Conservation (phyloP, 1,140 invertebrate species). For the Contarinia nasturtii region DNA sequence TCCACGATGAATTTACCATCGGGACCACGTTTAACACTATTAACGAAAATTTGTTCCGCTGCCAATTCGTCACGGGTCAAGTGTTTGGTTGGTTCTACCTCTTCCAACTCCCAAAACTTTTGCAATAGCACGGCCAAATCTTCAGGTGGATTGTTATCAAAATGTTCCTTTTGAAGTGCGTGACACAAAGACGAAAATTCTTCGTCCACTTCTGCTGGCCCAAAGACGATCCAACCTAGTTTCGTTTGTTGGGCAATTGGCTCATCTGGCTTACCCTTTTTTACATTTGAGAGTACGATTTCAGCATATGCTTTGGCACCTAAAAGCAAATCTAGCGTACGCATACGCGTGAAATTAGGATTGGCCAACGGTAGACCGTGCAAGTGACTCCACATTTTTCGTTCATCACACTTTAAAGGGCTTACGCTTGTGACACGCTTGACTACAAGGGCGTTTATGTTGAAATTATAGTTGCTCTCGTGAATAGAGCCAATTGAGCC, state of each 20-base stretch:
- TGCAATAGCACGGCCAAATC: too few species aligned
- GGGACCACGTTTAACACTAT: too few species aligned
- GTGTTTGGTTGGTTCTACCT: too few species aligned
- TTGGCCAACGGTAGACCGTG: slow-evolving; percentile 8
- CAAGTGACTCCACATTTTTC: slow-evolving; percentile 4
- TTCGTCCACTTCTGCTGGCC: slow-evolving; percentile 4
- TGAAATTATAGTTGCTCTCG: neutral
- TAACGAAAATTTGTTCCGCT: too few species aligned
- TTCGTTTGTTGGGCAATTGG: slow-evolving; percentile 13
- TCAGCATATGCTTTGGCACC: slow-evolving; percentile 7
- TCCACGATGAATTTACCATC: too few species aligned
- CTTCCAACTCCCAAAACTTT: too few species aligned
- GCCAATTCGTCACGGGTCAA: too few species aligned
- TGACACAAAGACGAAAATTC: neutral
- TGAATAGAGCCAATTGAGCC: neutral
- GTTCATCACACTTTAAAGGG: neutral
- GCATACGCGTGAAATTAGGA: slow-evolving; percentile 6
- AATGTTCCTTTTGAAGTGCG: too few species aligned
- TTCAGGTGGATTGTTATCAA: too few species aligned
- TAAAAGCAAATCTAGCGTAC: slow-evolving; percentile 8
- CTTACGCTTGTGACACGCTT: neutral
- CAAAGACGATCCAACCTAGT: slow-evolving; percentile 14
- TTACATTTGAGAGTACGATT: slow-evolving; percentile 7
- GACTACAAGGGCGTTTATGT: neutral
- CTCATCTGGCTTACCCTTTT: slow-evolving; percentile 2